Percentiles rank a stretch among this genome's conserved stretches.
Evolutionary conservation across 2,888 invertebrate species (phyloP).

Genomic region (Nineta flava): DNA sequence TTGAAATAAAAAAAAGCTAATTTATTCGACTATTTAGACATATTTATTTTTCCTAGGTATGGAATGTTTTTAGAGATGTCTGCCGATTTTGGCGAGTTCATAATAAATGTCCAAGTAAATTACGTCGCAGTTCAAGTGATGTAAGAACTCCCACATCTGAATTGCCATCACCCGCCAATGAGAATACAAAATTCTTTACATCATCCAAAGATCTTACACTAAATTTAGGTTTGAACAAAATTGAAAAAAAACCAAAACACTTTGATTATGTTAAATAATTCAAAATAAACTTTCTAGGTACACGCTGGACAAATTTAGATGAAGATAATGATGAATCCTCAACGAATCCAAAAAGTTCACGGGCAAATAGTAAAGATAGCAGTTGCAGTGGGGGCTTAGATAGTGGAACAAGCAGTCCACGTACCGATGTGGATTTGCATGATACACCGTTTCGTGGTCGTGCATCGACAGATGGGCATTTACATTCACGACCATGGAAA

Average conservation of each 20-base stretch:
- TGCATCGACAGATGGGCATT: slow-evolving; percentile 57
- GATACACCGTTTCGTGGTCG: slow-evolving; percentile 49
- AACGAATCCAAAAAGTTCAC: not conserved
- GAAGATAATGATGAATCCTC: not conserved
- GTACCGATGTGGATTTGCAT: slow-evolving; percentile 14
- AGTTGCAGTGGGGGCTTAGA: not conserved
- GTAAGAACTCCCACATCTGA: slow-evolving; percentile 30
- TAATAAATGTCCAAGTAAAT: slow-evolving; percentile 44
- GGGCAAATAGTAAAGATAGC: not conserved
- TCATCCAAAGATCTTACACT: slow-evolving; percentile 19
- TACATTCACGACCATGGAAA: slow-evolving; percentile 40
- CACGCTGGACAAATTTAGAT: not conserved
- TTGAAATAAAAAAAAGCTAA: too few species aligned
- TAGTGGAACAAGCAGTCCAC: slow-evolving; percentile 21
- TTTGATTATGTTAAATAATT: too few species aligned
- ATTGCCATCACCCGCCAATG: slow-evolving; percentile 29
- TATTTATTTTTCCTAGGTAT: too few species aligned
- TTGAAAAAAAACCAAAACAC: not conserved
- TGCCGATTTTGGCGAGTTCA: slow-evolving; percentile 60
- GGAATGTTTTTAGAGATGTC: slow-evolving; percentile 58
- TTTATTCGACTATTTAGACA: too few species aligned
- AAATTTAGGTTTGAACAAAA: not conserved
- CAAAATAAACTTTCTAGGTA: too few species aligned
- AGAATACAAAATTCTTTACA: slow-evolving; percentile 29
- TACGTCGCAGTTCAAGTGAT: slow-evolving; percentile 41